Base-by-base conservation (phyloP, 1,140 invertebrate species). In the Drosophila littoralis region DNA sequence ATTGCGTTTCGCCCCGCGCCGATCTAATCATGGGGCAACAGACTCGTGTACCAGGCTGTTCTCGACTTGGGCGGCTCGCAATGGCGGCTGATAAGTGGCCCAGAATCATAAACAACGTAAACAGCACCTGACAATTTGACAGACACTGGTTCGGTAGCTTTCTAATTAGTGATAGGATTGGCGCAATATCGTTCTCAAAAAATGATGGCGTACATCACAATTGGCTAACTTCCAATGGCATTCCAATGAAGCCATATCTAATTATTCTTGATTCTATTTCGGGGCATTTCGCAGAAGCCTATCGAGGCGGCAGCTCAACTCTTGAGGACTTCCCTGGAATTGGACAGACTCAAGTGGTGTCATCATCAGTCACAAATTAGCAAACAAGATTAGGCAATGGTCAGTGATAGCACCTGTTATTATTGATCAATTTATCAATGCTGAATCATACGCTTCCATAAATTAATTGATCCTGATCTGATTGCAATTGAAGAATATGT, bases 301-400 rank as follows among this genome's bases (percentile, higher is more conserved):
- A 88, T 86, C 82, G 42, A 15, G 28, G 15, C 46, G 13, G 9
- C 4, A 40, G n/a, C 40, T 7, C 15, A 40, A 57, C 51, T 17
- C 51, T 58, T 32, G 64, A 45, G 75, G 79, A 73, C 59, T 86
- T 88, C 79, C 75, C 79, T 70, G 68, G 83, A 86, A 86, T 46
- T 79, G 65, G 32, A 58, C 54, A 42, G 10, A 52, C 65, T 77
- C 35, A 50, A 77, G 55, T 45, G 45, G 48, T 38, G 7, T 45
- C 60, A 54, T 45, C 52, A 54, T 36, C 45, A 68, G 12, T 40
- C 57, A 13, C 46, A 35, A 43, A 61, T 60, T 58, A 32, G 42
- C 61, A 63, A 68, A 77, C 57, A 33, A 51, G 58, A 61, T 79
- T 75, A 42, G 22, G 13, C 54, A 68, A 68, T 51, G 35, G 40